These are phyloP conservation scores for Chironomus tepperi DNA, from an alignment of 1,140 invertebrate genomes.

Conservation along the genomic window DNA sequence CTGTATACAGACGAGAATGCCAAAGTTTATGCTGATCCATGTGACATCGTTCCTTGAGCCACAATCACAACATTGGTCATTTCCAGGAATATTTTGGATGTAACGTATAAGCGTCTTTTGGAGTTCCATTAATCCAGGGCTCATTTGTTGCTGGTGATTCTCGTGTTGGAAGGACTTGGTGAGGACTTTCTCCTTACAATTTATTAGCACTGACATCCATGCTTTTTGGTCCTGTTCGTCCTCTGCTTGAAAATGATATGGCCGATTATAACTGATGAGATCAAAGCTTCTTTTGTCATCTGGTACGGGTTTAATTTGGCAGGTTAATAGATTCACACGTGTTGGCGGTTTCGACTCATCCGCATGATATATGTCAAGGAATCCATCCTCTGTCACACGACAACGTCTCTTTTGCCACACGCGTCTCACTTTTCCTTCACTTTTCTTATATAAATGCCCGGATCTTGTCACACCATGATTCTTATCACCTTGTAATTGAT, in stretches of 20 bases:
- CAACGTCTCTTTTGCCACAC: slow-evolving; percentile 94
- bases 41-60: slow-evolving; percentile 89
- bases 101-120: slow-evolving; percentile 79
- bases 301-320: slow-evolving; percentile 89
- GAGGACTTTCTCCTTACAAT: slow-evolving; percentile 89
- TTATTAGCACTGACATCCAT: slow-evolving; percentile 95
- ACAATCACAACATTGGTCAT: slow-evolving; percentile 91
- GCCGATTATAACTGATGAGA: slow-evolving; percentile 82
- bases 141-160: slow-evolving; percentile 41
- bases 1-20: slow-evolving; percentile 93
- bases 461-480: slow-evolving; percentile 79
- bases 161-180: slow-evolving; percentile 72
- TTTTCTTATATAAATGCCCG: slow-evolving; percentile 92
- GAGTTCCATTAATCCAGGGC: slow-evolving; percentile 70
- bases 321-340: slow-evolving; percentile 88
- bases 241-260: slow-evolving; percentile 97
- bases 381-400: slow-evolving; percentile 83
- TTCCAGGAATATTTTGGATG: slow-evolving; percentile 82
- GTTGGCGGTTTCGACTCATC: slow-evolving; percentile 93
- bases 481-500: slow-evolving; percentile 91
- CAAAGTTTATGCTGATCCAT: slow-evolving; percentile 94
- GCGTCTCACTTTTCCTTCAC: slow-evolving; percentile 88
- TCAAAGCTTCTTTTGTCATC: slow-evolving; percentile 95
- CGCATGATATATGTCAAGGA: slow-evolving; percentile 90
- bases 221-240: slow-evolving; percentile 87